Evolutionary conservation across 2,113 vertebrate species (phyloP).

Genomic region (Mirza zaza): DNA sequence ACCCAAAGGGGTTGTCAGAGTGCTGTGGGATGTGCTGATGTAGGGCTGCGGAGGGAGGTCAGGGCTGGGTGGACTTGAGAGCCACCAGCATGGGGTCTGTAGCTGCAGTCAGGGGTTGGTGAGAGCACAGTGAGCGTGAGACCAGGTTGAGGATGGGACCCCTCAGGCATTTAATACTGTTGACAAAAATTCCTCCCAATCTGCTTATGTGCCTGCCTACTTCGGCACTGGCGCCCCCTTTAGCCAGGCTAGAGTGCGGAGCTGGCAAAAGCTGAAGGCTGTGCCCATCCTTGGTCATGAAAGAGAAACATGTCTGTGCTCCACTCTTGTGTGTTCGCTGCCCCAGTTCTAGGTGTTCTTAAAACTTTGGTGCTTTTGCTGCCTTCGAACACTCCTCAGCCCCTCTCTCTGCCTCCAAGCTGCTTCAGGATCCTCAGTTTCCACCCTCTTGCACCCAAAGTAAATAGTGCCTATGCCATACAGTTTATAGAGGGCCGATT

Average conservation of each 20-base stretch:
- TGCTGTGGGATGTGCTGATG: neutral
- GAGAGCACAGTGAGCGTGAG: neutral
- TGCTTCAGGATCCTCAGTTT: neutral
- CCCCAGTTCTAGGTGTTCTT: neutral
- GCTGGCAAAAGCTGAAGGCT: neutral
- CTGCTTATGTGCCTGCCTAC: neutral
- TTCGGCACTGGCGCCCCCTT: neutral
- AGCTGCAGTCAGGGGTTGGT: neutral
- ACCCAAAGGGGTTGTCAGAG: neutral
- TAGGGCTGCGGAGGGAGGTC: neutral
- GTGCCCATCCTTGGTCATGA: neutral
- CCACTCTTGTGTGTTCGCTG: neutral
- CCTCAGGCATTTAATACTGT: neutral
- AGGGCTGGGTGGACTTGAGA: neutral
- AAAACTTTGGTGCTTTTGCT: neutral
- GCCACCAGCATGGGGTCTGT: neutral
- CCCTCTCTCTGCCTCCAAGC: neutral
- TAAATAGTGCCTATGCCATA: neutral
- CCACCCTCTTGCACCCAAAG: neutral
- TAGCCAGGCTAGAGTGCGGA: neutral
- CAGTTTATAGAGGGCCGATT: neutral
- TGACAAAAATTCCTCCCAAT: neutral
- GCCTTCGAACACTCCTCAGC: neutral
- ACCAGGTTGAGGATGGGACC: neutral
- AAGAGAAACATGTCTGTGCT: neutral